phyloP scores from a whole-genome alignment of 2,888 invertebrate genomes.

The Podabrus alpinus region DNA sequence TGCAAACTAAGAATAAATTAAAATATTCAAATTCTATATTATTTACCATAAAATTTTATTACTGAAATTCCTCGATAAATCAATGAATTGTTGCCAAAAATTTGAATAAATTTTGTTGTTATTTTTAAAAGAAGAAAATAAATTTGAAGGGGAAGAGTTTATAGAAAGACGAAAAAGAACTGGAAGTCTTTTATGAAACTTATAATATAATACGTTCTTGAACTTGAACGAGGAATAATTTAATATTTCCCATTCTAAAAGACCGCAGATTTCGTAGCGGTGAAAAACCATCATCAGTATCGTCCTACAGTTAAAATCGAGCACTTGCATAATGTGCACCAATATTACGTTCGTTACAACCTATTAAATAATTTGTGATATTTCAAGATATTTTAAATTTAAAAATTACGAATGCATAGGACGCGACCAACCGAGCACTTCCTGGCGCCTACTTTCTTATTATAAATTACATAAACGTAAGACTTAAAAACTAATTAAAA shows the following conservation, averaged over 20 bases:
- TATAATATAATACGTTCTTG: too few species aligned
- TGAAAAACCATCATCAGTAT: background rate
- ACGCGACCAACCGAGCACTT: conserved; percentile 21
- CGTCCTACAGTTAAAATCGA: too few species aligned
- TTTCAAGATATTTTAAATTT: background rate
- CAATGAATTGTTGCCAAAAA: too few species aligned
- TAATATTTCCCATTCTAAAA: background rate
- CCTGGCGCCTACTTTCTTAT: conserved; percentile 36
- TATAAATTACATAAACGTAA: conserved; percentile 34
- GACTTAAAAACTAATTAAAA: conserved; percentile 23
- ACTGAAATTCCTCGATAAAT: too few species aligned
- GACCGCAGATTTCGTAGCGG: background rate
- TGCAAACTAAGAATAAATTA: background rate
- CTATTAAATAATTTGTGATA: background rate
- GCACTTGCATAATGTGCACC: background rate
- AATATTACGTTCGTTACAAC: background rate
- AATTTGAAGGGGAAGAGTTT: too few species aligned
- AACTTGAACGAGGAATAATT: background rate
- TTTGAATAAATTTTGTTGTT: too few species aligned
- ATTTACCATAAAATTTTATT: background rate
- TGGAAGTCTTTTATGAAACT: too few species aligned
- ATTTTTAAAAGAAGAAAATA: too few species aligned
- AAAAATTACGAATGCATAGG: background rate
- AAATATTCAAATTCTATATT: background rate
- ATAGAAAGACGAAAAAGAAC: too few species aligned